Conservation (phyloP, 2,888 invertebrate species). For the Xestia xanthographa region DNA sequence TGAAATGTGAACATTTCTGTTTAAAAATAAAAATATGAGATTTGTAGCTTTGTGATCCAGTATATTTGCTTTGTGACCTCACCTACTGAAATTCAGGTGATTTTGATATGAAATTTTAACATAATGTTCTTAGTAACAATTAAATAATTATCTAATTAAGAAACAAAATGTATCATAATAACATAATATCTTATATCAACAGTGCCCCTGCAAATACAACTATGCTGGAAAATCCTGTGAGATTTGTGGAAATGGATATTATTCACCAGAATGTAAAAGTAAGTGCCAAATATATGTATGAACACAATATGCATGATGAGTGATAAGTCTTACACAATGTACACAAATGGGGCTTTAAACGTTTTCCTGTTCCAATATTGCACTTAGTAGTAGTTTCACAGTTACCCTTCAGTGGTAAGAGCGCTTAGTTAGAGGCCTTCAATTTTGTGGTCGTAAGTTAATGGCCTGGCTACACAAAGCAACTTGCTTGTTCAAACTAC, state of each 20-base stretch:
- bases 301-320: too few relatives aligned
- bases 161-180: background rate
- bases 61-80: background rate
- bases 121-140: background rate
- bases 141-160: background rate
- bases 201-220: slow-evolving; percentile 97
- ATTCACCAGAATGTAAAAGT: slow-evolving; percentile 96
- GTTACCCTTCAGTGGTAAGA: background rate
- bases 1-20: background rate
- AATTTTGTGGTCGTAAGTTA: background rate
- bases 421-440: background rate
- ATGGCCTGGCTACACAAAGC: background rate
- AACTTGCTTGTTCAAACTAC: background rate
- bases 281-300: slow-evolving; percentile 74
- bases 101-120: background rate
- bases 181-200: slow-evolving; percentile 64
- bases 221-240: slow-evolving; percentile 97
- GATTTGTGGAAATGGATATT: slow-evolving; percentile 96
- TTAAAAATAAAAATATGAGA: background rate
- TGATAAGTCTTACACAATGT: too few relatives aligned
- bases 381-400: background rate
- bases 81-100: background rate
- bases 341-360: background rate
- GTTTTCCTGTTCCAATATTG: background rate
- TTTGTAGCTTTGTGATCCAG: background rate